Conservation (phyloP, 2,888 invertebrate species). For the Leptinotarsa peninsularis region DNA sequence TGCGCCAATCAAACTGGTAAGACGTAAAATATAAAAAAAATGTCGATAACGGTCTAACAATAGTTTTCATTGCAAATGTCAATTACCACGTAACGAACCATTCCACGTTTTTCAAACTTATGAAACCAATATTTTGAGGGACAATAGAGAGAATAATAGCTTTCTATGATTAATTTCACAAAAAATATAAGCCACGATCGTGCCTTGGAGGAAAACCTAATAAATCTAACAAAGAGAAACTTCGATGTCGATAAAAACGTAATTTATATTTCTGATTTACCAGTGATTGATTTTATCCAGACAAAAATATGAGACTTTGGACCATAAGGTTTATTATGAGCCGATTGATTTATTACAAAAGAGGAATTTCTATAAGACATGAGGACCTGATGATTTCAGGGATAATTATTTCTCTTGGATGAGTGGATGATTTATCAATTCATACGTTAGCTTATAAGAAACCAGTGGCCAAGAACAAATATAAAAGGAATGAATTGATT, state of each 20-base stretch:
- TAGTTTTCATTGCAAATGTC: conserved; percentile 19
- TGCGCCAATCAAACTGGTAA: background rate
- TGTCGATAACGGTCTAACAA: conserved; percentile 9
- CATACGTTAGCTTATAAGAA: too few species aligned
- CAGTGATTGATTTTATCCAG: conserved; percentile 16
- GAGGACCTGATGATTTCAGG: too few species aligned
- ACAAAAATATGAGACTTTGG: background rate
- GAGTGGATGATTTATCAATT: too few species aligned
- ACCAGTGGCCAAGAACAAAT: too few species aligned
- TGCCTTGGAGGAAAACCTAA: conserved; percentile 18
- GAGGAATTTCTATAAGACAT: background rate
- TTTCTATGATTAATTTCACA: conserved; percentile 23
- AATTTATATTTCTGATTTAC: conserved; percentile 20
- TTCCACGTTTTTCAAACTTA: conserved; percentile 17
- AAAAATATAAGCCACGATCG: conserved; percentile 10
- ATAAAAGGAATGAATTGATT: too few species aligned
- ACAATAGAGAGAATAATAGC: conserved; percentile 12
- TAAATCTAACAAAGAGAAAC: conserved; percentile 16
- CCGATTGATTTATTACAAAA: background rate
- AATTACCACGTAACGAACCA: conserved; percentile 16
- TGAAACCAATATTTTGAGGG: conserved; percentile 19
- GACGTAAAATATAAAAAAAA: background rate
- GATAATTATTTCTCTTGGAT: too few species aligned
- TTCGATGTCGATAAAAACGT: background rate
- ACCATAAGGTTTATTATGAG: background rate